Conservation (phyloP, 2,888 invertebrate species). For the Celastrina argiolus region DNA sequence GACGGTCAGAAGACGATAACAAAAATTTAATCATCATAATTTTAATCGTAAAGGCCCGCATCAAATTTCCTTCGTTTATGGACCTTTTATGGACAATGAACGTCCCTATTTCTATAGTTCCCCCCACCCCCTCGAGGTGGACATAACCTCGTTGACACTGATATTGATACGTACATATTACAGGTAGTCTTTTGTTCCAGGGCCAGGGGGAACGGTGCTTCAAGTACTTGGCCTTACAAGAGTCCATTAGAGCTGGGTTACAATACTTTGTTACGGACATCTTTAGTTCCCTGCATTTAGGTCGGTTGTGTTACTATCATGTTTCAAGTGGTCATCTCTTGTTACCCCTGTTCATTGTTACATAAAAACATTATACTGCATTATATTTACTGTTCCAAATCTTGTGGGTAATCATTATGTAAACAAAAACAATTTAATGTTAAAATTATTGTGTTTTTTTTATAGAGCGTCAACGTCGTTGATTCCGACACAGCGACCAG, state of each 20-base stretch:
- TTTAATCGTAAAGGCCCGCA: slow-evolving; percentile 1
- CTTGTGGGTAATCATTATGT: no score
- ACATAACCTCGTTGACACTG: slow-evolving; percentile 12
- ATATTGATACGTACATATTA: slow-evolving; percentile 15
- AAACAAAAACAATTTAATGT: no score
- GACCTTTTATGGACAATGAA: slow-evolving; percentile 2
- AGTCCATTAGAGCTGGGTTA: slow-evolving; percentile 63
- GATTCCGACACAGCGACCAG: no score
- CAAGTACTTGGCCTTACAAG: slow-evolving; percentile 56
- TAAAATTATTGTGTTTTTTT: no score
- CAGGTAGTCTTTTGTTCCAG: slow-evolving; percentile 38
- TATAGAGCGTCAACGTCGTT: no score
- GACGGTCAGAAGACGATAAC: background rate
- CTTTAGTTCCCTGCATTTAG: background rate
- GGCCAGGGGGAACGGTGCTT: slow-evolving; percentile 48
- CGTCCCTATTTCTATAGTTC: slow-evolving; percentile 8
- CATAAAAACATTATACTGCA: no score
- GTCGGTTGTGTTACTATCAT: background rate
- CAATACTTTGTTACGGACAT: slow-evolving; percentile 59
- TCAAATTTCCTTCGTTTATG: background rate
- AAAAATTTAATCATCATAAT: slow-evolving; percentile 2
- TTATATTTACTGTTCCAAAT: no score
- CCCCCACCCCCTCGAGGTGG: background rate
- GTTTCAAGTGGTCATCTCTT: background rate
- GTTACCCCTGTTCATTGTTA: background rate